These are phyloP conservation scores for Drosophila rufa DNA, from an alignment of 1,140 invertebrate species.

Conservation along the genomic window DNA sequence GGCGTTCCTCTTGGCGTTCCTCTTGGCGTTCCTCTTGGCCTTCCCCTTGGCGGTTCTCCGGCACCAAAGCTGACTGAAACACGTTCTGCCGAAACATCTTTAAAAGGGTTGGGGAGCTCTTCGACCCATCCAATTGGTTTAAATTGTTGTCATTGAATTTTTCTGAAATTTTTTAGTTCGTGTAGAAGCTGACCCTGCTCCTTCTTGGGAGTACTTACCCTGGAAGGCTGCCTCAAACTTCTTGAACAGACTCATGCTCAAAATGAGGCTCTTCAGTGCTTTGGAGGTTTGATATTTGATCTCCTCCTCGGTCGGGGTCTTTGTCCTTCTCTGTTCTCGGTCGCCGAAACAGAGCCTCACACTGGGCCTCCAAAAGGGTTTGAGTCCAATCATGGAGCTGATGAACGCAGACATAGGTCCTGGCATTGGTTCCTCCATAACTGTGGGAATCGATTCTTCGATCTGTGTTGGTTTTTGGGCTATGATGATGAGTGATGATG, in stretches of 20 bases:
- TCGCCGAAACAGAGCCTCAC: slow-evolving; percentile 19
- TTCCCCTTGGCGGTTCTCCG: too few relatives aligned
- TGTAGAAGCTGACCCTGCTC: accelerated
- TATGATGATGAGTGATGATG: background rate
- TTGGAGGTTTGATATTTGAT: slow-evolving; percentile 10
- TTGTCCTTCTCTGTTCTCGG: background rate
- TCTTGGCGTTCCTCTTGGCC: too few relatives aligned
- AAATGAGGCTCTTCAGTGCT: background rate
- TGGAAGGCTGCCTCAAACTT: background rate
- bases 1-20: too few relatives aligned
- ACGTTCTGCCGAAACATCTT: slow-evolving; percentile 6
- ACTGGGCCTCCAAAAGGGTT: slow-evolving; percentile 5
- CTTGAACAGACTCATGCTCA: background rate
- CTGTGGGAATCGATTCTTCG: background rate
- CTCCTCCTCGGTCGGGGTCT: background rate
- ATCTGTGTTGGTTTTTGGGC: background rate
- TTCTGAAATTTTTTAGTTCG: background rate
- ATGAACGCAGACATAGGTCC: background rate
- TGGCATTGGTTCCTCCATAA: background rate
- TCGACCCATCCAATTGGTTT: background rate
- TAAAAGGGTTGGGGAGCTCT: background rate
- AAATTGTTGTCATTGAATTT: background rate
- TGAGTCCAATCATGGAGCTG: slow-evolving; percentile 4
- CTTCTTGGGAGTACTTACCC: background rate
- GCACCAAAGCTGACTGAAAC: background rate